Conservation (phyloP, 2,797 vertebrate genomes). For the Synanceia verrucosa region DNA sequence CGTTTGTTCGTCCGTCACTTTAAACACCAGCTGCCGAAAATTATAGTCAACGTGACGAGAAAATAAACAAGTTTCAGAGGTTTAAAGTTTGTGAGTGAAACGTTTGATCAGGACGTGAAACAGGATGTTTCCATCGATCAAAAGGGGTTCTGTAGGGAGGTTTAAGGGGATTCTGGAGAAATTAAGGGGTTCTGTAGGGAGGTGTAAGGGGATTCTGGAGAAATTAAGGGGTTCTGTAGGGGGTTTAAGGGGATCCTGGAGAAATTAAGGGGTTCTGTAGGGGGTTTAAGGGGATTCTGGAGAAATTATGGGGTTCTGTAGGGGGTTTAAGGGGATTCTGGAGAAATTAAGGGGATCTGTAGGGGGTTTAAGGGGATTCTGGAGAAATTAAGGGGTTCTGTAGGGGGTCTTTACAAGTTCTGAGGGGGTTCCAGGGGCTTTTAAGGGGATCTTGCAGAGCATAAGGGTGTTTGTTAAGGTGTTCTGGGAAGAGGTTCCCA, state of each 20-base stretch:
- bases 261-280: not conserved
- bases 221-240: too few species aligned
- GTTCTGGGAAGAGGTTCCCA: not conserved
- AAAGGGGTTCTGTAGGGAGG: not conserved
- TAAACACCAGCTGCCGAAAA: not conserved
- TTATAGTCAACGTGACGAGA: not conserved
- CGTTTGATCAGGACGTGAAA: not conserved
- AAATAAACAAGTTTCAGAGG: not conserved
- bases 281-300: not conserved
- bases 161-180: too few species aligned
- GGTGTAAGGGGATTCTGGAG: too few species aligned
- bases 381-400: not conserved
- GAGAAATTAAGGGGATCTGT: not conserved
- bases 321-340: not conserved
- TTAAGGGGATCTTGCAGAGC: not conserved
- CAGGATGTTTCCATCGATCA: not conserved
- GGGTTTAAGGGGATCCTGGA: too few species aligned
- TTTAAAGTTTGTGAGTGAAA: not conserved
- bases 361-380: too few species aligned
- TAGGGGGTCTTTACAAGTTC: not conserved
- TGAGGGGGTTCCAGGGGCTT: not conserved
- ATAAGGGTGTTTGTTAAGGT: too few species aligned
- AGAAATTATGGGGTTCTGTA: too few species aligned
- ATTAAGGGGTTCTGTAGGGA: too few species aligned
- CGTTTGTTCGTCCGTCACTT: not conserved